Evolutionary conservation across 2,797 vertebrate genomes (phyloP).

Genomic region (Sus cebifrons): DNA sequence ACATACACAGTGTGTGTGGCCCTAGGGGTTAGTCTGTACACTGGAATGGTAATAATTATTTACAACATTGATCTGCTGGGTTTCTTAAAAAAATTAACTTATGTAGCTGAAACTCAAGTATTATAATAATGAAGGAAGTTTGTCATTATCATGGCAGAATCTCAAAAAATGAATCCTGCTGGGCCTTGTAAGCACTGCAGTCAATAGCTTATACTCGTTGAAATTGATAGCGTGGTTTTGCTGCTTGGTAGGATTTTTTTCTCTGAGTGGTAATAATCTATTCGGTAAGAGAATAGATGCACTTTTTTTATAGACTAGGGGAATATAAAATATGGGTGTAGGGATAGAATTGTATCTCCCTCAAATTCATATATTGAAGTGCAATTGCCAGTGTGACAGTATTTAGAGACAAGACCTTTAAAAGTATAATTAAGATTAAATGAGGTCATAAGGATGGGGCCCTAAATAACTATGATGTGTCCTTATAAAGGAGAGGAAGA

Average conservation of each 20-base stretch:
- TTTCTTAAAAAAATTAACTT: conserved; percentile 69
- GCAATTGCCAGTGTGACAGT: background rate
- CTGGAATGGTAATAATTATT: conserved; percentile 59
- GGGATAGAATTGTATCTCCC: background rate
- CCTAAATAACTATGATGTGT: background rate
- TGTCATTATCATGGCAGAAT: conserved; percentile 48
- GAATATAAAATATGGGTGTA: conserved; percentile 82
- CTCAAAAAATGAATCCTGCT: conserved; percentile 28
- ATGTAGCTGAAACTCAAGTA: conserved; percentile 50
- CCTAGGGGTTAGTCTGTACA: conserved; percentile 46
- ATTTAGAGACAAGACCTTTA: background rate
- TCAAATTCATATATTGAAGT: too few relatives aligned
- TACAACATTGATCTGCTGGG: conserved; percentile 40
- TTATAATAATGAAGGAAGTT: conserved; percentile 46
- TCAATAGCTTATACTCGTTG: background rate
- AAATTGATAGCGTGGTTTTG: background rate
- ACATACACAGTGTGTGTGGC: background rate
- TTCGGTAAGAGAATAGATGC: background rate
- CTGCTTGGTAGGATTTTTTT: background rate
- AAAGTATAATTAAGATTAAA: background rate
- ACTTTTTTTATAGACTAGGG: conserved; percentile 31
- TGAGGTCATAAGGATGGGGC: background rate
- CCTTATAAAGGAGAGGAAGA: background rate
- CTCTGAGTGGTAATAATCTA: background rate
- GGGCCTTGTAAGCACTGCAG: background rate